Conservation (phyloP, 2,888 invertebrate genomes). For the Onchidella celtica region DNA sequence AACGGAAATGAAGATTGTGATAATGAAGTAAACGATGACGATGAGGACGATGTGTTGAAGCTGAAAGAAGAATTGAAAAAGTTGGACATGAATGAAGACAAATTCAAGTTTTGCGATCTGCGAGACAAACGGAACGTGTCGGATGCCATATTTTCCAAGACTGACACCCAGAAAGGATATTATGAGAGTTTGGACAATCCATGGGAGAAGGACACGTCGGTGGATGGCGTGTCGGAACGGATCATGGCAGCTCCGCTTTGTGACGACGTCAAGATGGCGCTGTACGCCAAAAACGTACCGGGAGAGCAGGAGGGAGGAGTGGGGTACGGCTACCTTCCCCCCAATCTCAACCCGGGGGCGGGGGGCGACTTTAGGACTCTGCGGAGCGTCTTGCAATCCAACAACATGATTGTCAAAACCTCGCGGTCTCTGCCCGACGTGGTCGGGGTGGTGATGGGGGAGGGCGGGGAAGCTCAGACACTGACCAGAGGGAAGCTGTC, state of each 20-base stretch:
- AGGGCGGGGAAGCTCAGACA: constrained; percentile 11
- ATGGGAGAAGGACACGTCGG: constrained; percentile 39
- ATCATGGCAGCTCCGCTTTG: constrained; percentile 44
- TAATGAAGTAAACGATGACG: neutral
- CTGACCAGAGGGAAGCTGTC: constrained; percentile 46
- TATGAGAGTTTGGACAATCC: constrained; percentile 45
- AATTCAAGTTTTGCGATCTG: constrained; percentile 21
- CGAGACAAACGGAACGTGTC: neutral
- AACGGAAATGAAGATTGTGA: neutral
- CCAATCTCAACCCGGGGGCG: neutral
- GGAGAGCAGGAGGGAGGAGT: neutral
- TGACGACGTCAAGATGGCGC: constrained; percentile 52
- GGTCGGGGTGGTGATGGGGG: constrained; percentile 25
- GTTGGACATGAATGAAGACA: constrained; percentile 27
- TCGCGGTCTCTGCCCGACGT: constrained; percentile 53
- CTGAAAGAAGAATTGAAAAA: constrained; percentile 34
- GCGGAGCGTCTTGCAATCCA: constrained; percentile 64
- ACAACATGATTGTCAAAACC: constrained; percentile 67
- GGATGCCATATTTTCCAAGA: neutral
- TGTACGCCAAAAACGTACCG: constrained; percentile 39
- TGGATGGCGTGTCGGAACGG: constrained; percentile 33
- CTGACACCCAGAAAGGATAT: neutral
- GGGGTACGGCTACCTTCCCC: neutral
- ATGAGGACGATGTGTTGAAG: constrained; percentile 23
- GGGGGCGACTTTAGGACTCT: constrained; percentile 65